These are phyloP conservation scores for Macropis europaea DNA, from an alignment of 2,888 invertebrate species.

Conservation along the genomic window DNA sequence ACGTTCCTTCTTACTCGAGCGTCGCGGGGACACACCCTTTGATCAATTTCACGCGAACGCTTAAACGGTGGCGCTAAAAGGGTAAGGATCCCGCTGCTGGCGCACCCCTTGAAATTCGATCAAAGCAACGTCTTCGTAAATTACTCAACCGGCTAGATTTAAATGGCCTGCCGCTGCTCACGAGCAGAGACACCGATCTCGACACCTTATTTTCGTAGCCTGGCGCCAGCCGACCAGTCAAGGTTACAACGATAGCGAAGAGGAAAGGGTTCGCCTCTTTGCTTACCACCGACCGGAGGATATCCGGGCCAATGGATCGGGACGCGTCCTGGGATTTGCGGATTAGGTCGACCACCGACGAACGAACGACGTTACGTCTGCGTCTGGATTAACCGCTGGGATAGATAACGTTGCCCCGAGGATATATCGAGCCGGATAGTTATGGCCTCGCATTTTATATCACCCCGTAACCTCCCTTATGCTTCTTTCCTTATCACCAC, in stretches of 20 bases:
- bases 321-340: constrained; percentile 63
- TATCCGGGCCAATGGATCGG: constrained; percentile 59
- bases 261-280: constrained; percentile 25
- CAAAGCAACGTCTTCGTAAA: constrained; percentile 49
- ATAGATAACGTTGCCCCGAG: constrained; percentile 60
- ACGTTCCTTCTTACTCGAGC: neutral
- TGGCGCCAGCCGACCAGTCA: constrained; percentile 37
- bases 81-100: constrained; percentile 30
- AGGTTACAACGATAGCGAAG: constrained; percentile 21
- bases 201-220: constrained; percentile 36
- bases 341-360: constrained; percentile 55
- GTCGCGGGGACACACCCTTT: constrained; percentile 27
- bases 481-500: neutral
- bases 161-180: constrained; percentile 21
- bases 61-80: constrained; percentile 51
- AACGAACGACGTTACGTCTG: constrained; percentile 53
- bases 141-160: constrained; percentile 42
- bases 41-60: constrained; percentile 41
- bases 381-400: constrained; percentile 61
- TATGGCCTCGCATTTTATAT: constrained; percentile 53
- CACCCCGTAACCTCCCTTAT: neutral
- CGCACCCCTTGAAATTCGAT: constrained; percentile 44
- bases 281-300: constrained; percentile 35
- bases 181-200: constrained; percentile 11
- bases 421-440: constrained; percentile 53